Conservation (phyloP, 2,888 invertebrate genomes). For the Lycocerus yunnanus region DNA sequence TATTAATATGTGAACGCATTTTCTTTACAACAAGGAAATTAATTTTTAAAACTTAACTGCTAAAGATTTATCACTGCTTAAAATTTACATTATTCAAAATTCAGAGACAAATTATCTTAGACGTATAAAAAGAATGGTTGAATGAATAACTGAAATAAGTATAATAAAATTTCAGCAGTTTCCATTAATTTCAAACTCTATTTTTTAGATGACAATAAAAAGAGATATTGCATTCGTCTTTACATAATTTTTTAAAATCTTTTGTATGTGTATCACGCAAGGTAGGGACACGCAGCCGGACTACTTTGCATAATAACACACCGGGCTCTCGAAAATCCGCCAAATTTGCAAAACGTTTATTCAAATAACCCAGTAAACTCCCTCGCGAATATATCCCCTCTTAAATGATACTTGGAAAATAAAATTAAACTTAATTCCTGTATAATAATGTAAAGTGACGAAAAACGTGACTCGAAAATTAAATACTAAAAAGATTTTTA, state of each 20-base stretch:
- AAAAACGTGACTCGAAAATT: constrained; percentile 35
- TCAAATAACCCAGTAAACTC: constrained; percentile 43
- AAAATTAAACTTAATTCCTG: constrained; percentile 38
- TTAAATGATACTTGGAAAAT: constrained; percentile 38
- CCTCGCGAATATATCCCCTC: constrained; percentile 34
- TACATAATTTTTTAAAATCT: constrained; percentile 24
- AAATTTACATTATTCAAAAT: not conserved
- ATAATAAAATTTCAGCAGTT: not conserved
- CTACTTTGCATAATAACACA: constrained; percentile 47
- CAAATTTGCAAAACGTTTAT: constrained; percentile 51
- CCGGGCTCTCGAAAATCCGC: constrained; percentile 45
- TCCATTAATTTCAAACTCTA: not conserved
- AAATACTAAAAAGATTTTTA: constrained; percentile 29
- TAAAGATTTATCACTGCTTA: not conserved
- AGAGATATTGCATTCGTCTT: constrained; percentile 14
- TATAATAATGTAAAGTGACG: constrained; percentile 37
- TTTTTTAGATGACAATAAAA: not conserved
- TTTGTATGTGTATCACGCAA: constrained; percentile 44
- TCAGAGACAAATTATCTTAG: not conserved
- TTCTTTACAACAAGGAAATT: not conserved
- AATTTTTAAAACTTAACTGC: not conserved
- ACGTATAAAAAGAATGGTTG: not conserved
- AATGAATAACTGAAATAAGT: not conserved
- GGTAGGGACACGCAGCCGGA: constrained; percentile 39
- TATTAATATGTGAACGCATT: not conserved